Evolutionary conservation across 2,888 invertebrate genomes (phyloP).

Genomic region (Entomobrya multifasciata): DNA sequence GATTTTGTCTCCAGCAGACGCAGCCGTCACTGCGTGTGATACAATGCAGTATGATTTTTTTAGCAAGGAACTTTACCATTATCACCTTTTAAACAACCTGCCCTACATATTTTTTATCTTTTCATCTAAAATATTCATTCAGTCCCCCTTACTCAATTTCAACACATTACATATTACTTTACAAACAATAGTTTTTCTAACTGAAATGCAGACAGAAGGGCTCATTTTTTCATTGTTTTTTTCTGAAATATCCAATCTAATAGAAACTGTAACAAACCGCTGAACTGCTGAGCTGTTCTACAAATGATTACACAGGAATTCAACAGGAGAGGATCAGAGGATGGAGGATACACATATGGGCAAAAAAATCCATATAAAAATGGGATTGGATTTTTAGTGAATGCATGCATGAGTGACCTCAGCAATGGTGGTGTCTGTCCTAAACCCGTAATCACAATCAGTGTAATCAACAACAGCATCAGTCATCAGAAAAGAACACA

Average conservation of each 20-base stretch:
- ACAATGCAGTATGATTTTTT: too few relatives aligned
- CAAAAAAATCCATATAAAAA: background rate
- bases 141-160: background rate
- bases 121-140: background rate
- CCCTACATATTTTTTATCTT: background rate
- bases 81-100: constrained; percentile 1
- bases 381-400: constrained; percentile 1
- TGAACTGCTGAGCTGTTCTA: background rate
- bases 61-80: constrained; percentile 6
- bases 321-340: background rate
- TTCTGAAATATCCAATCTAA: background rate
- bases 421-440: constrained; percentile 21
- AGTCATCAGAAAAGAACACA: constrained; percentile 13
- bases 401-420: constrained; percentile 67
- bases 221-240: background rate
- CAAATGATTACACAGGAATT: constrained; percentile 30
- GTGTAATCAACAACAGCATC: constrained; percentile 47
- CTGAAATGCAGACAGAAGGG: background rate
- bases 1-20: constrained; percentile 29
- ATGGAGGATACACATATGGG: constrained; percentile 13
- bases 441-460: constrained; percentile 50
- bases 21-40: too few relatives aligned
- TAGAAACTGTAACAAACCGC: constrained; percentile 24
- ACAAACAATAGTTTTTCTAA: constrained; percentile 19
- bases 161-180: too few relatives aligned